Evolutionary conservation across 2,888 invertebrate species (phyloP).

Genomic region (Chrysomela aeneicollis): DNA sequence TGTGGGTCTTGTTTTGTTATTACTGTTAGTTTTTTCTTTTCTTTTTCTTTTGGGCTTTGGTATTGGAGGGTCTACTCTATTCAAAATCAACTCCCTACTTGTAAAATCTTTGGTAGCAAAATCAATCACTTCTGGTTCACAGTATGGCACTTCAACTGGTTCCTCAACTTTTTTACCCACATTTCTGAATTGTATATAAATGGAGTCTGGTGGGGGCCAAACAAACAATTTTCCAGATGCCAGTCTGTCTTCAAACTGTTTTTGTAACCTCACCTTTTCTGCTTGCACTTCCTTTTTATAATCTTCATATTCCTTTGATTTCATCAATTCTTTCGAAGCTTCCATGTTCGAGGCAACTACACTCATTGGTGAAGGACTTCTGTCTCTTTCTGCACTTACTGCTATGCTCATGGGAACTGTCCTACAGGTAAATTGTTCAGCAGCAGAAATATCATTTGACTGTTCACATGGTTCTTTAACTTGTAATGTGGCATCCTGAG

Average conservation of each 20-base stretch:
- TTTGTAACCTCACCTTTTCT: background rate
- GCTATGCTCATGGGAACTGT: slow-evolving; percentile 53
- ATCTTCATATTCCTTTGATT: slow-evolving; percentile 44
- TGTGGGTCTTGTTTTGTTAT: too few species aligned
- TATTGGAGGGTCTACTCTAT: too few species aligned
- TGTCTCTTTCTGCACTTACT: slow-evolving; percentile 52
- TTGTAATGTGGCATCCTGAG: slow-evolving; percentile 23
- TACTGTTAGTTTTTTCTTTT: too few species aligned
- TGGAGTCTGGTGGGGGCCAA: background rate
- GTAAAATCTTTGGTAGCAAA: slow-evolving; percentile 53
- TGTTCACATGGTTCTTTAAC: slow-evolving; percentile 20
- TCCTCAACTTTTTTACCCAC: too few species aligned
- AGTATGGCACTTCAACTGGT: background rate
- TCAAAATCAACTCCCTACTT: slow-evolving; percentile 4
- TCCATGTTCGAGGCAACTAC: slow-evolving; percentile 27
- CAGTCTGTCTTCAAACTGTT: background rate
- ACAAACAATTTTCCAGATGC: background rate
- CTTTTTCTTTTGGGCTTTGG: too few species aligned
- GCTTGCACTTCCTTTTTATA: slow-evolving; percentile 53
- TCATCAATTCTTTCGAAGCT: slow-evolving; percentile 46
- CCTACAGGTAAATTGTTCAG: slow-evolving; percentile 59
- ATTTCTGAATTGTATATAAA: too few species aligned
- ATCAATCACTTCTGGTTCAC: slow-evolving; percentile 74
- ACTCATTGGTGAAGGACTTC: slow-evolving; percentile 60
- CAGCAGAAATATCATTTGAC: slow-evolving; percentile 37